phyloP scores from a whole-genome alignment of 2,113 vertebrate genomes.

The Nematolebias whitei region DNA sequence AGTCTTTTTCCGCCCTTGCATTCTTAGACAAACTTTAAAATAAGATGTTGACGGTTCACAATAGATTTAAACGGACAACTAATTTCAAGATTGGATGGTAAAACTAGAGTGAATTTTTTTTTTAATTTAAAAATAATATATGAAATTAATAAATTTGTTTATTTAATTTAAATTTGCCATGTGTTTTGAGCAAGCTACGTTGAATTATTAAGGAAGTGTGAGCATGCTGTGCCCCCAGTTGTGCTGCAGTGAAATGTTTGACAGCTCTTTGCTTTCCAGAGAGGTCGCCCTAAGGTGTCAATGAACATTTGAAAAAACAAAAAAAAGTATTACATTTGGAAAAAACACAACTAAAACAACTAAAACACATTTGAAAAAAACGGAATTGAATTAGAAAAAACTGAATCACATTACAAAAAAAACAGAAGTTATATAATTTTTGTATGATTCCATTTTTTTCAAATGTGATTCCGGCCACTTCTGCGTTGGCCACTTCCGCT shows the following conservation, averaged over 20 bases:
- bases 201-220: constrained; percentile 42
- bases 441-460: no score
- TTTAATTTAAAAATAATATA: constrained; percentile 68
- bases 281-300: no score
- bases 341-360: no score
- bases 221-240: constrained; percentile 53
- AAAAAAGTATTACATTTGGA: no score
- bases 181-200: constrained; percentile 45
- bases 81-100: constrained; percentile 45
- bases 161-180: constrained; percentile 72
- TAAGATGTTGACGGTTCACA: constrained; percentile 71
- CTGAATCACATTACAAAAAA: no score
- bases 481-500: no score
- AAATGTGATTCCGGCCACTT: no score
- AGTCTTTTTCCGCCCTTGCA: constrained; percentile 60
- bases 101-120: constrained; percentile 51
- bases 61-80: constrained; percentile 54
- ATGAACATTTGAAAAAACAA: no score
- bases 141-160: constrained; percentile 55
- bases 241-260: constrained; percentile 48
- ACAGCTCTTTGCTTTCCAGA: constrained; percentile 36
- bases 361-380: no score
- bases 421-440: no score
- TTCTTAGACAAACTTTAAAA: constrained; percentile 77
- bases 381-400: no score